These are phyloP conservation scores for Dipodomys spectabilis DNA, from an alignment of 2,113 vertebrate genomes.

Conservation along the genomic window DNA sequence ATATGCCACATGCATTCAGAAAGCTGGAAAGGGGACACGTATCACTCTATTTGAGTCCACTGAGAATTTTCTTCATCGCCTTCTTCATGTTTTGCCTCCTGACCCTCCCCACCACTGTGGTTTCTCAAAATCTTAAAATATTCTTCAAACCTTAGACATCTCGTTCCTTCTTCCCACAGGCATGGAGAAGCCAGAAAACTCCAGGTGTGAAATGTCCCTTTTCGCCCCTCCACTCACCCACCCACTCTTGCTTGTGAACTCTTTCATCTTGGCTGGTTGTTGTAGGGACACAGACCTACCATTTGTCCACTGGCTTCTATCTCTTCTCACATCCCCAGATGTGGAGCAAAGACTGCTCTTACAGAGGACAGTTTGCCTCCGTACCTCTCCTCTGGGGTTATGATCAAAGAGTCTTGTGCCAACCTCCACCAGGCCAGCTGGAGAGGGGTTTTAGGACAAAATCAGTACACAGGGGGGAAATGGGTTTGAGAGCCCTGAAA, in stretches of 20 bases:
- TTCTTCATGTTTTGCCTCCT: not conserved
- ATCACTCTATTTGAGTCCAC: not conserved
- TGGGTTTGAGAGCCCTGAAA: not conserved
- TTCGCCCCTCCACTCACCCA: not conserved
- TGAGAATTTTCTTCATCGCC: not conserved
- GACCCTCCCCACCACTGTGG: not conserved
- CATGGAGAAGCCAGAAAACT: not conserved
- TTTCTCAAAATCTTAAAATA: conserved; percentile 12
- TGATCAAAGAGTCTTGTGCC: conserved; percentile 3
- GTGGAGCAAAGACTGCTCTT: not conserved
- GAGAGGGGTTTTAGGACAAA: conserved; percentile 31
- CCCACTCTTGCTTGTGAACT: not conserved
- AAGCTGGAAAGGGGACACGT: accelerated
- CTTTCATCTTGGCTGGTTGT: not conserved
- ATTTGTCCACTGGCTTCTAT: not conserved
- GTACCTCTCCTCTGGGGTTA: not conserved
- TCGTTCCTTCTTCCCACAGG: not conserved
- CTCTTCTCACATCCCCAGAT: not conserved
- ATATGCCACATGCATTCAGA: accelerated
- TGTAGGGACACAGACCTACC: not conserved
- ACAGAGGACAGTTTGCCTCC: not conserved
- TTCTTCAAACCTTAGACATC: not conserved
- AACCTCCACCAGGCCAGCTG: not conserved
- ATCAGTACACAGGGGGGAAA: not conserved
- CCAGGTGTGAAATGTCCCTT: conserved; percentile 14